phyloP scores from a whole-genome alignment of 2,113 vertebrate genomes.

The Melanerpes aurifrons region DNA sequence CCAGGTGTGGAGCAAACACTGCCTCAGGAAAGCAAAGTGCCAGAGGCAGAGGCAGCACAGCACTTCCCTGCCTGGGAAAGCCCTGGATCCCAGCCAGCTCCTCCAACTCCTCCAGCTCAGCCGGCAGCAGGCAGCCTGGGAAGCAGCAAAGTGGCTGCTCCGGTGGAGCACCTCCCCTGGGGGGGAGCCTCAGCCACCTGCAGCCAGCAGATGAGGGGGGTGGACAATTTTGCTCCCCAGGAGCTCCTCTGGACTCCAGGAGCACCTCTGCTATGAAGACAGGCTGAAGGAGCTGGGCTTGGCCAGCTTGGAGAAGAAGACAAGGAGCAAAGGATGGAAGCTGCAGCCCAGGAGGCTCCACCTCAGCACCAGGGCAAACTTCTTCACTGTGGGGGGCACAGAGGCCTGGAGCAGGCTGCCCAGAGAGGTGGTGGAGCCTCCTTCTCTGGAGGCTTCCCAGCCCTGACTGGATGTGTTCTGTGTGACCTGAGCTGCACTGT shows the following conservation, averaged over 20 bases:
- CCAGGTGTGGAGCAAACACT: neutral
- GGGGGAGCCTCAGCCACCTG: neutral
- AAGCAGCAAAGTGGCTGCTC: neutral
- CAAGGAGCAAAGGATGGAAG: no score
- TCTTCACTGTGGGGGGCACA: no score
- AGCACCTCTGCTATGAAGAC: no score
- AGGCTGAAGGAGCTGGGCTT: neutral
- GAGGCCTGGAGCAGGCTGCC: no score
- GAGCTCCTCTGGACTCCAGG: neutral
- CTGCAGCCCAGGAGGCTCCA: no score
- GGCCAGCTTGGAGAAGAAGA: neutral
- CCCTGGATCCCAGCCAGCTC: neutral
- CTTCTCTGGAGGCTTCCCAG: no score
- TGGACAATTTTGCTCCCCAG: rapidly evolving
- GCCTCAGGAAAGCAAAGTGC: neutral
- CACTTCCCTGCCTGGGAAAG: neutral
- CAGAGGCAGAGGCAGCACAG: neutral
- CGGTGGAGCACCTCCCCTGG: rapidly evolving
- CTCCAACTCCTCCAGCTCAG: neutral
- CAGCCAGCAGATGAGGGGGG: rapidly evolving
- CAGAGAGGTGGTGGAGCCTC: no score
- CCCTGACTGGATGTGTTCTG: no score
- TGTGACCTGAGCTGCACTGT: no score
- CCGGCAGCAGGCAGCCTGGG: neutral
- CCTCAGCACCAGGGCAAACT: no score